Base-by-base conservation (phyloP, 2,797 vertebrate species). In the Tapirus indicus region DNA sequence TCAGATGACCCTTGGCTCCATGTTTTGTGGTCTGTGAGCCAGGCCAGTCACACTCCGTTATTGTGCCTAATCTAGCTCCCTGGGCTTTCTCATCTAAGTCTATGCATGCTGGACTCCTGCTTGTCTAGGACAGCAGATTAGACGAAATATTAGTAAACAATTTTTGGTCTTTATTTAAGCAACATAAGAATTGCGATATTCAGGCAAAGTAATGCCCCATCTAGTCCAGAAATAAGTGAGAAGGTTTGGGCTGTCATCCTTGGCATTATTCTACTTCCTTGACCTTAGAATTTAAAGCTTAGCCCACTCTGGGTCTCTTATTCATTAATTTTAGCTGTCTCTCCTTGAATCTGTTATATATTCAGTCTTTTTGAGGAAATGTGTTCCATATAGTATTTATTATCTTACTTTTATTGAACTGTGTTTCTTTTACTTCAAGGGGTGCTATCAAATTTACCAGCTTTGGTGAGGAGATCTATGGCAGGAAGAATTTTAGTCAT, bases 401-500 rank as follows among this genome's bases (percentile, higher is more conserved):
- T 95, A 1, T 66, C 32, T 77, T 80, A 64, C 25, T 87, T 64
- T 82, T 91, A 60, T 78, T 91, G 32, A 94, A 78, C 38, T 29
- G 0, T 66, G 47, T 93, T 93, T 75, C 44, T 77, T 90, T 56
- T 88, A 49, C 38, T 56, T 92, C 54, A 60, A 44, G 58, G 23
- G 10, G 0, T 84, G 14, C 47, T 54, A 49, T 32, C 47, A 91
- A 2, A 77, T 62, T 68, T 68, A 32, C 44, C 27, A 38, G 6
- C 79, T 95, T 79, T 85, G 47, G 47, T 88, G 66, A 79, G 88
- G 78, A 91, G 38, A 68, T 49, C 23, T 4, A 3, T 87, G 69
- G 32, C 47, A 88, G 52, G 58, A 95, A 68, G 17, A 89, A 35
- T 85, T 78, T 93, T 82, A 86, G 54, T 91, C 62, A 77, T 60